Base-by-base conservation (phyloP, 1,140 invertebrate genomes). In the Cherax quadricarinatus region DNA sequence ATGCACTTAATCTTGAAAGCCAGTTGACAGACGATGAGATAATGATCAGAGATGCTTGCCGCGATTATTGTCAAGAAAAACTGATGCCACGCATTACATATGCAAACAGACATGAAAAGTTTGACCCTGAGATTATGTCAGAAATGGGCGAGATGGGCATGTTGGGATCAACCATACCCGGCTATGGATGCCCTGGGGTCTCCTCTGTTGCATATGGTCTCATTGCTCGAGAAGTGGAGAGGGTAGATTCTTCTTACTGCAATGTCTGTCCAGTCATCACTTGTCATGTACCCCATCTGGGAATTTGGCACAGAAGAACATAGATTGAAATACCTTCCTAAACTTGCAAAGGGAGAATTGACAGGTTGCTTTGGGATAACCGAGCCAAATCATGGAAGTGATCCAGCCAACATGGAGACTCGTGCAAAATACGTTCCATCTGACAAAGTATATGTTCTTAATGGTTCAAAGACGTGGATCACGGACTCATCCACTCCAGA, bases 371-470 rank as follows among this genome's bases (percentile, higher is more conserved):
- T 99, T 96, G 99, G 99, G 9, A 95, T 99, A 73, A 99, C 99
- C 4, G 99, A 99, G 96, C 99, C 99, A 0, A 98, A 99, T 95
- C 98, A 98, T 95, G 99, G 99, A 6, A 99, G 98, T 95, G 99
- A 99, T 96, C 97, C 98, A 9, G 97, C 96, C 75, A 96, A 97
- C 7, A 97, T 99, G 97, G 98, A 99, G 95, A 99, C 98, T 0
- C 97, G 95, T 94, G 98, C 98, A 18, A 97, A 96, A 95, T 95
- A 96, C 94, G 95, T 96, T 94, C 81, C 97, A 92, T 94, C 94
- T 21, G 95, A 96, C 87, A 98, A 99, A 95, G 96, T 96, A 21
- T 99, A 98, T 94, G 96, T 96, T 83, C 95, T 99, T 16, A 98
- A 96, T 94, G 99, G 99, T 21, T 97, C 97, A 75, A 99, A 99